phyloP scores from a whole-genome alignment of 2,113 vertebrate genomes.

The Anoura caudifer region DNA sequence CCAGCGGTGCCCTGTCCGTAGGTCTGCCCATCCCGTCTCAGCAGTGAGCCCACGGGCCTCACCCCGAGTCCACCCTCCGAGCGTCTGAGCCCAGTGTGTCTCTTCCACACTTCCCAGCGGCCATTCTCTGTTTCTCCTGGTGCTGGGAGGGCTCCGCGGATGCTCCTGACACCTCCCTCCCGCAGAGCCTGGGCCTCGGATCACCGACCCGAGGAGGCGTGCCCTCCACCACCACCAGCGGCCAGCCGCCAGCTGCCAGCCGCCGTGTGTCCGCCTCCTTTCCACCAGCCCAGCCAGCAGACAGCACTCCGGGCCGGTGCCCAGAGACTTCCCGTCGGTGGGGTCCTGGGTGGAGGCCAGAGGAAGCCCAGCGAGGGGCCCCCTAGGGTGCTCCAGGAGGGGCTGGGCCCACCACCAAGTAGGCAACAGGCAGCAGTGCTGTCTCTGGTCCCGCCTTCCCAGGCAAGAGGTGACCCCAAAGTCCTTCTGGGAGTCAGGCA shows the following conservation, averaged over 20 bases:
- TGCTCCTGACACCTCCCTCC: rapidly evolving
- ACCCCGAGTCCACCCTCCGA: rapidly evolving
- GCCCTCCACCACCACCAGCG: no score
- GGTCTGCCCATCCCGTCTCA: rapidly evolving
- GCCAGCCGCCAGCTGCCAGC: rapidly evolving
- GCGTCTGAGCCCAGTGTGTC: rapidly evolving
- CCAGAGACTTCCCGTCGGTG: neutral
- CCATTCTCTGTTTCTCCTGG: neutral
- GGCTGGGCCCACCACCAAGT: rapidly evolving
- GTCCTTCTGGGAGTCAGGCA: rapidly evolving
- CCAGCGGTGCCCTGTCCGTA: neutral
- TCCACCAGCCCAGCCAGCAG: neutral
- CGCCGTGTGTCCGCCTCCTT: rapidly evolving
- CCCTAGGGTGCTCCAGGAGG: rapidly evolving
- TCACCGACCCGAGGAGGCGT: rapidly evolving
- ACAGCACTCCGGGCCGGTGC: neutral
- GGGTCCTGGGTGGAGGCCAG: neutral
- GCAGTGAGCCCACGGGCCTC: neutral
- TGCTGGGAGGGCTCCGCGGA: neutral
- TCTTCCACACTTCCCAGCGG: rapidly evolving
- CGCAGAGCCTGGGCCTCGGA: neutral
- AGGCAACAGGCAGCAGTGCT: neutral
- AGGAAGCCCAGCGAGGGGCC: neutral
- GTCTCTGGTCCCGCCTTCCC: neutral
- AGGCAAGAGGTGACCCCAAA: neutral